Base-by-base conservation (phyloP, 2,888 invertebrate species). In the Ornithoptera priamus region DNA sequence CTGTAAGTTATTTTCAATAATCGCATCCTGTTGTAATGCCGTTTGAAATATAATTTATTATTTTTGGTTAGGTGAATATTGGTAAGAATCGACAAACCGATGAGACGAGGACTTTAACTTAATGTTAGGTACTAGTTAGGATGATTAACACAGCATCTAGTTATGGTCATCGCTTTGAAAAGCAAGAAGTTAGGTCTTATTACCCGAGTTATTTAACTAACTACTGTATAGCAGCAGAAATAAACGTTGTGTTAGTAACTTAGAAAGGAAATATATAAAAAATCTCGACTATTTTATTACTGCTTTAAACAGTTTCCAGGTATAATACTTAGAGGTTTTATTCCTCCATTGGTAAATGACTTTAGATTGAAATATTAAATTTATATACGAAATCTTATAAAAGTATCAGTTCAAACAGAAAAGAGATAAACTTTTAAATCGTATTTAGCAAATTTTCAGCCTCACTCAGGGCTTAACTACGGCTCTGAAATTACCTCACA, bases 1-100 rank as follows among this genome's bases (percentile, higher is more conserved):
- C 58, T 53, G 53, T 57, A 39, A 39, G 60, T 62, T 69, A 65
- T 67, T 64, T 67, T 67, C 67, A 64, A 70, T 70, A 67, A 67
- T 56, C 67, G 57, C 62, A 22, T 65, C 20, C 64, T 42, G 24
- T 67, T 46, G 67, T n/a, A 20, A 30, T 53, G 60, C 42, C 70
- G 64, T 67, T 70, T 60, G n/a, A n/a, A 57, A 63, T 36, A 50
- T 70, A 67, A 67, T 61, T 64, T 22, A n/a, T 6, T n/a, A n/a
- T n/a, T 53, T 53, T 53, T 12, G 6, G 18, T 53, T 7, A 53
- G 10, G 17, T 18, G 17, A 2, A 50, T 18, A 18, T 50, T 1
- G 17, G 50, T 2, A 6, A 50, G 5, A 18, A 3, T 15, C 15
- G 12, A 46, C 12, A 12, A 15, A 46, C 15, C 12, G 46, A 39